A percentile compares a stretch with the other conserved stretches of the same genome.
phyloP scores from a whole-genome alignment of 2,113 vertebrate species.

The Myocastor coypus region DNA sequence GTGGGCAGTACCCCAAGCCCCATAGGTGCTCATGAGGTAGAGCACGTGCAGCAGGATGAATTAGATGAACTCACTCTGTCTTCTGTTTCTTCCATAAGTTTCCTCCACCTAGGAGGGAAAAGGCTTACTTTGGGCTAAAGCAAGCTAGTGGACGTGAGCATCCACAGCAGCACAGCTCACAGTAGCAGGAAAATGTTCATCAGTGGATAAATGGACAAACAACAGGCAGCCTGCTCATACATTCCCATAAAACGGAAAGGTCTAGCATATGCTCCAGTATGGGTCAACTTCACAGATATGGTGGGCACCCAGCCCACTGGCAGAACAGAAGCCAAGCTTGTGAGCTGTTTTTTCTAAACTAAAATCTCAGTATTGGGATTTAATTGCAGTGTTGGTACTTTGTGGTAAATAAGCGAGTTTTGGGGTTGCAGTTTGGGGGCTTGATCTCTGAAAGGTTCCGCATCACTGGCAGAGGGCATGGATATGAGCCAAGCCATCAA shows the following conservation, averaged over 20 bases:
- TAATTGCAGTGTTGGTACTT: neutral
- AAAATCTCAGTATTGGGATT: neutral
- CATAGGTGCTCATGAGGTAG: neutral
- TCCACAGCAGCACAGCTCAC: neutral
- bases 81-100: neutral
- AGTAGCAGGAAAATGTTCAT: neutral
- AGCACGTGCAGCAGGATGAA: neutral
- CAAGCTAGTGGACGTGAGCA: neutral
- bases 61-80: neutral
- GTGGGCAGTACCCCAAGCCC: neutral
- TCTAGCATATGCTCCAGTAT: neutral
- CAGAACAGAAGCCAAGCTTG: too few species aligned
- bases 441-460: neutral
- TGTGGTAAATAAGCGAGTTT: neutral
- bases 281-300: neutral
- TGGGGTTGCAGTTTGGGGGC: neutral
- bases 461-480: neutral
- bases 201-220: neutral
- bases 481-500: neutral
- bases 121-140: neutral
- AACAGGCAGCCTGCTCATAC: neutral
- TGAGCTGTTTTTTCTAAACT: neutral
- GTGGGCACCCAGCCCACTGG: neutral
- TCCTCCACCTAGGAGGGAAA: neutral
- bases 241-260: neutral